Base-by-base conservation (phyloP, 92 coral and sea anemone species). In the Bergia puertoricense region DNA sequence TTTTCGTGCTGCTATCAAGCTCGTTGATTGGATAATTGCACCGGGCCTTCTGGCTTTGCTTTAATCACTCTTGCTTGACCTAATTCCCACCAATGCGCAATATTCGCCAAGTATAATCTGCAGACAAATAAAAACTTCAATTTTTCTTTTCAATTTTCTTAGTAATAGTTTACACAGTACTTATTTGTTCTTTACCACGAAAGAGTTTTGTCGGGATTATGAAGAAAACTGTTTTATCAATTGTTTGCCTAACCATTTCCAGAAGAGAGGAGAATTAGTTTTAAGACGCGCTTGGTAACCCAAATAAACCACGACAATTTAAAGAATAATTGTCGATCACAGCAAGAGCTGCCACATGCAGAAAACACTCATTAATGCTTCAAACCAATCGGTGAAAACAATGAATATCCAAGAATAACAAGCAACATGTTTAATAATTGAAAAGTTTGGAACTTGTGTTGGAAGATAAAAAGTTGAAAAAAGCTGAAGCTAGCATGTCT, bases 91-190 rank as follows among this genome's bases (percentile, higher is more conserved):
- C 87, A 72, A 45, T 48, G 40, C 77, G 78, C 54, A 5, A 71
- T 37, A 30, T 46, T 48, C 87, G 68, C 30, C 44, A 15, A 7
- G 43, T 36, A 73, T 84, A 71, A 84, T 48, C 87, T 84, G 87
- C 65, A 71, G 43, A 36, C 38, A 84, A 84, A 84, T 71, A 84
- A 72, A 13, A 69, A 69, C 41, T 71, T 84, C 44, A 80, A 76
- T 43, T 76, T 76, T 74, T 42, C 80, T 76, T 18, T 76, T 76
- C 80, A 76, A 45, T 39, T 76, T 76, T 76, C 48, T 20, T 80
- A 51, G 45, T 62, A 36, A 51, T 36, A 67, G 65, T 46, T 45
- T 71, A 20, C 67, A 79, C 82, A 51, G 9, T 51, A 79, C 71
- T 42, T 66, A 22, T 65, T 66, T 82, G 38, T 76, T 76, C 80